These are phyloP conservation scores for Drosophila sturtevanti DNA, from an alignment of 1,140 invertebrate genomes.

Conservation along the genomic window DNA sequence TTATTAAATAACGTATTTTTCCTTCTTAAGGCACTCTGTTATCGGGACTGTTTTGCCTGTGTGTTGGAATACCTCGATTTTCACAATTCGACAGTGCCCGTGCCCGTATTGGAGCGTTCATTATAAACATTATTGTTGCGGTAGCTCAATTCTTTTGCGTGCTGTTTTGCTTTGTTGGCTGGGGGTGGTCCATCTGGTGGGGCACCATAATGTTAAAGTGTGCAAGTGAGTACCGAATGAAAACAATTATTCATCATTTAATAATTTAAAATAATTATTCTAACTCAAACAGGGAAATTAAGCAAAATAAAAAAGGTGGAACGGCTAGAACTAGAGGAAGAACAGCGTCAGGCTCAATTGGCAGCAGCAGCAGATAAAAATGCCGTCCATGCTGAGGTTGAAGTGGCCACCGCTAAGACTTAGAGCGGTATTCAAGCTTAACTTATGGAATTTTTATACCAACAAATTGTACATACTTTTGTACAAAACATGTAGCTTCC, in stretches of 20 bases:
- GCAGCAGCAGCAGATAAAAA: slow-evolving; percentile 51
- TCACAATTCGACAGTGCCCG: slow-evolving; percentile 88
- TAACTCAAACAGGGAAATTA: slow-evolving; percentile 54
- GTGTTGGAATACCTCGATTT: slow-evolving; percentile 94
- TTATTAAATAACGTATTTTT: slow-evolving; percentile 22
- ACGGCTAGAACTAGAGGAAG: slow-evolving; percentile 76
- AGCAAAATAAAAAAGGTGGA: slow-evolving; percentile 82
- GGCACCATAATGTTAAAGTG: slow-evolving; percentile 93
- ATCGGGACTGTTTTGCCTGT: slow-evolving; percentile 93
- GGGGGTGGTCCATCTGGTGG: slow-evolving; percentile 99
- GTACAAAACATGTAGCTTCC: slow-evolving; percentile 55
- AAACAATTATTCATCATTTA: neutral
- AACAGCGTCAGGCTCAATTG: slow-evolving; percentile 72
- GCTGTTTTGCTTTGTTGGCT: slow-evolving; percentile 96
- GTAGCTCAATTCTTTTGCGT: slow-evolving; percentile 94
- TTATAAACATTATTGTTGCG: slow-evolving; percentile 93
- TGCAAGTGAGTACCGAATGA: slow-evolving; percentile 85
- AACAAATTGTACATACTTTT: slow-evolving; percentile 48
- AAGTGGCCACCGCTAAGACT: slow-evolving; percentile 61
- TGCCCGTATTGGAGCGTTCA: slow-evolving; percentile 88
- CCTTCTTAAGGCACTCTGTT: slow-evolving; percentile 90
- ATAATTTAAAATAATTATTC: neutral
- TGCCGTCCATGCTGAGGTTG: slow-evolving; percentile 39
- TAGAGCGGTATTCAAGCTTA: slow-evolving; percentile 28
- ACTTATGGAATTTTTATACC: slow-evolving; percentile 30